Conservation (phyloP, 2,113 vertebrate species). For the Thunnus thynnus region DNA sequence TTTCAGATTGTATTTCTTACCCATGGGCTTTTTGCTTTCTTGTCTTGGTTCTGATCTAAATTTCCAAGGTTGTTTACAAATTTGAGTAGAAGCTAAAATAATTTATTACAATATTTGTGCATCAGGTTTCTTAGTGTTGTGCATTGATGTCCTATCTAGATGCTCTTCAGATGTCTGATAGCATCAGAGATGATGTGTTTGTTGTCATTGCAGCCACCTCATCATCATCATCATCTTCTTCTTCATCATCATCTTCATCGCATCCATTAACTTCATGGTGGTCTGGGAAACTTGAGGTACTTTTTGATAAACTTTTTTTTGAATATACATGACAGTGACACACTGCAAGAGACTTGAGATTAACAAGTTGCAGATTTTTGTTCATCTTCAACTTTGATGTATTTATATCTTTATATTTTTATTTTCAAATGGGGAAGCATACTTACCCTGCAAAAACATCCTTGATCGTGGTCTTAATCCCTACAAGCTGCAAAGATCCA, state of each 20-base stretch:
- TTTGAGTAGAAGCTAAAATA: background rate
- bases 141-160: conserved; percentile 31
- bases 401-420: background rate
- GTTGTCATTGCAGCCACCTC: conserved; percentile 38
- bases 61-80: too few species aligned
- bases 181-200: conserved; percentile 43
- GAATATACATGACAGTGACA: background rate
- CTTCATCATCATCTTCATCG: conserved; percentile 61
- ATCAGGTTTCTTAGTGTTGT: conserved; percentile 12
- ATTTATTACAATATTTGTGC: background rate
- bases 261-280: conserved; percentile 47
- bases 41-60: too few species aligned
- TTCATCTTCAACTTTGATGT: background rate
- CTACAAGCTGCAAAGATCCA: too few species aligned
- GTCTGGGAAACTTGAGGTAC: conserved; percentile 57
- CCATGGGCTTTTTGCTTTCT: background rate
- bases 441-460: too few species aligned
- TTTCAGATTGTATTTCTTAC: background rate
- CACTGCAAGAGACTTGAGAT: background rate
- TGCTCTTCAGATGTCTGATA: conserved; percentile 30
- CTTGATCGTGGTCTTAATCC: too few species aligned
- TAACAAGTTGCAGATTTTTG: background rate
- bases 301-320: background rate
- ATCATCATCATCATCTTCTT: conserved; percentile 66
- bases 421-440: too few species aligned